Conservation (phyloP, 2,113 vertebrate species). For the Rattus rattus region DNA sequence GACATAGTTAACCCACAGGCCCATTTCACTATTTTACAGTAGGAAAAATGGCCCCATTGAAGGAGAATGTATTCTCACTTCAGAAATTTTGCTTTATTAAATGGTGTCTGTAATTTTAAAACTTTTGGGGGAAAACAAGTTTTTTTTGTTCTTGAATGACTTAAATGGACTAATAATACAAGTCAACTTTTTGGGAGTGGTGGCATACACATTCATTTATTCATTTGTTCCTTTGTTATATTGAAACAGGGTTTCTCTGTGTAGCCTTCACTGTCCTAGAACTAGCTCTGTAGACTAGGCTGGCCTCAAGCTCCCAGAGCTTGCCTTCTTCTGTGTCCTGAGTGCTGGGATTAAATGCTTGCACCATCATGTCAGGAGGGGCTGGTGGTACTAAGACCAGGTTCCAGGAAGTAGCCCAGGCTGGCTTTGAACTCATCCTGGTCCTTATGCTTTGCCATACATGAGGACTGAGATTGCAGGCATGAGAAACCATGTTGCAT, state of each 20-base stretch:
- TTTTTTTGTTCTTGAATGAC: slow-evolving; percentile 3
- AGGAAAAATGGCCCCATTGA: not conserved
- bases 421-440: not conserved
- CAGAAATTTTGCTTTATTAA: not conserved
- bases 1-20: not conserved
- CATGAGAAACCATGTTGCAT: not conserved
- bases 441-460: not conserved
- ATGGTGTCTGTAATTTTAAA: slow-evolving; percentile 18
- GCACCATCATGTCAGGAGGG: not conserved
- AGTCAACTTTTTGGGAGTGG: not conserved
- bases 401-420: not conserved
- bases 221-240: not conserved
- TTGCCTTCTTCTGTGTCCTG: not conserved
- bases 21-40: not conserved
- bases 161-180: not conserved
- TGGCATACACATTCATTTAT: not conserved
- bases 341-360: not conserved
- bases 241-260: not conserved
- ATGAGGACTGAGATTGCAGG: not conserved
- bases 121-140: not conserved
- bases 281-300: not conserved
- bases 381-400: not conserved
- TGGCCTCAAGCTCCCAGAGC: not conserved
- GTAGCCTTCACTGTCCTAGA: not conserved
- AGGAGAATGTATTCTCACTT: slow-evolving; percentile 10